Evolutionary conservation across 2,797 vertebrate species (phyloP), one percentile per base, ranked within the genome.

Genomic region (Rhynchotus rufescens): DNA sequence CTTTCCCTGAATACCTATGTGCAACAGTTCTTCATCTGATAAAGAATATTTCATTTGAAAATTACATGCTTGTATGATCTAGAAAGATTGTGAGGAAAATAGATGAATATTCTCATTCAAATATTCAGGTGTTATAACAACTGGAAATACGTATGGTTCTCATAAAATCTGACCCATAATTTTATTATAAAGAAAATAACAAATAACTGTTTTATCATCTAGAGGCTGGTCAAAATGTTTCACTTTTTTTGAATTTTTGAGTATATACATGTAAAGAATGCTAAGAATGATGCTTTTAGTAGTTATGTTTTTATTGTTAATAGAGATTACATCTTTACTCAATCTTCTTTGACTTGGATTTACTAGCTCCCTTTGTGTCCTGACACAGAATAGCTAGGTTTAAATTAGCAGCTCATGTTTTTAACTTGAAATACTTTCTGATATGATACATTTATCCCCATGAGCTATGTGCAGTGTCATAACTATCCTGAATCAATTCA

Each of bases 391-490:
- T 62, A 11, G 5, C 17, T 68, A 72, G 61, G 4, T 85, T 91
- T 78, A 64, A 65, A 66, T 81, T 81, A 80, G 25, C 60, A 32
- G 8, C 45, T 86, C 44, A 36, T 32, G 21, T 80, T 89, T 65
- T 88, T 77, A 95, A 81, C 47, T 83, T 91, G 5, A 86, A 94
- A 91, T 47, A 76, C 28, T 59, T 84, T 80, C 66, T 81, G 23
- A 65, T 56, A 75, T 49, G 40, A 40, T 19, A 52, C 56, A 64
- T 89, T 85, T 36, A 51, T 90, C 93, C 28, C 77, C 23, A 77
- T 66, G 45, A 71, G 56, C 76, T 36, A 56, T 4, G 30, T 79
- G 22, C 0, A 4, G 25, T 23, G 6, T 28, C 54, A 6, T 69
- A 95, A 61, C 40, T 91, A 60, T 84, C 36, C 17, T 92, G 64